Evolutionary conservation across 2,113 vertebrate species (phyloP), one percentile per base, ranked within the genome.

Genomic region (Naja naja): DNA sequence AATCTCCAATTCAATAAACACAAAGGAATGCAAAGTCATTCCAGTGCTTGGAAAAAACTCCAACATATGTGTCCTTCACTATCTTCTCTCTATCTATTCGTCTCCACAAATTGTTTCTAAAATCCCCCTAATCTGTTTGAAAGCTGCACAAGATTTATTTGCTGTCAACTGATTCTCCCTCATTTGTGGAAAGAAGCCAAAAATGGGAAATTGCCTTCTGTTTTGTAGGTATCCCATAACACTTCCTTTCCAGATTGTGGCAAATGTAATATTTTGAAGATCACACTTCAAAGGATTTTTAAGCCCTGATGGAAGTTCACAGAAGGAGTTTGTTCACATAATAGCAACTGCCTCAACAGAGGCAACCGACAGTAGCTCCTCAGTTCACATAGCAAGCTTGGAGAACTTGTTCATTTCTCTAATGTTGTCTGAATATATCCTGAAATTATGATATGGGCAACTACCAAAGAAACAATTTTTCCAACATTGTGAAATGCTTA

Each of bases 401-500:
- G 93, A 60, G 56, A 92, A 60, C 64, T 85, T 92, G 85, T 27
- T 14, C 88, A 49, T 74, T 87, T 89, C 53, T 4, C 27, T 23
- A 18, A 52, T 1, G 0, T 7, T 0, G 23, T 39, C 0, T 1
- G 74, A 58, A 69, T 39, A 8, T 4, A 55, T 34, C 43, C 7
- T 18, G 0, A 6, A 81, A 14, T 12, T 52, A 5, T 3, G 9
- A 11, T 60, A 16, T 6, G 0, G 34, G 14, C 14, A 7, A 22
- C 86, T 69, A 25, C 89, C 2, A 56, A 0, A 0, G 87, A 92
- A 88, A n/a, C 12, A 30, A 45, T 47, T 25, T 39, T 88, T 54
- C 53, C 27, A 85, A 5, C 81, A 90, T 87, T 93, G 89, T 87
- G 89, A 94, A 92, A 93, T 89, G 92, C 94, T 94, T 88, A 92